phyloP scores from a whole-genome alignment of 2,113 vertebrate genomes.

The Ciconia stormi region DNA sequence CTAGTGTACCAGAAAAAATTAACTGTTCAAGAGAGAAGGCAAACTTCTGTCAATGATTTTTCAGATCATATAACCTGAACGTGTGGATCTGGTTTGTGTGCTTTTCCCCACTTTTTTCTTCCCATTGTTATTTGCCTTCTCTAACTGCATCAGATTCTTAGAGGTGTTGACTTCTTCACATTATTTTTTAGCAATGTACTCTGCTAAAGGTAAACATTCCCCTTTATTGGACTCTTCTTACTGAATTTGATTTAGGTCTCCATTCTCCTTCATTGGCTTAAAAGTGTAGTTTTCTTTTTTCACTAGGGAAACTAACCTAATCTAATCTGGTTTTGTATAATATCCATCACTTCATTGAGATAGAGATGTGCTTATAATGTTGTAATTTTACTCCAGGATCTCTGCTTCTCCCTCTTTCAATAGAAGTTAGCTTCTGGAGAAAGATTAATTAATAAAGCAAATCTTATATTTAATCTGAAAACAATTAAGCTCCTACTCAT shows the following conservation, averaged over 20 bases:
- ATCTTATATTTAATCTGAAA: not conserved
- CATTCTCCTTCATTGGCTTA: not conserved
- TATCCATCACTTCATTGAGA: not conserved
- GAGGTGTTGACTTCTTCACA: not conserved
- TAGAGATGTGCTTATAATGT: not conserved
- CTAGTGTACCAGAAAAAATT: not conserved
- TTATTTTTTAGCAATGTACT: not conserved
- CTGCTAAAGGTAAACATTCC: not conserved
- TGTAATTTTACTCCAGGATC: not conserved
- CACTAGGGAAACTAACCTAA: not conserved
- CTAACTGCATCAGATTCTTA: not conserved
- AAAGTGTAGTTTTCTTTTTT: not conserved
- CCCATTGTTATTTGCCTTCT: not conserved
- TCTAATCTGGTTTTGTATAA: not conserved
- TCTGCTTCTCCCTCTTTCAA: not conserved
- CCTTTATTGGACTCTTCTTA: not conserved
- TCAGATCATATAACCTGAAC: not conserved
- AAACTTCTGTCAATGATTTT: not conserved
- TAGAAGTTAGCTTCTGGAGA: not conserved
- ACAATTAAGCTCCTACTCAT: not conserved
- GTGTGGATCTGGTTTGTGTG: not conserved
- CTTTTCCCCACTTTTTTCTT: not conserved
- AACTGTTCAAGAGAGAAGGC: not conserved
- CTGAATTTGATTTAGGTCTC: not conserved
- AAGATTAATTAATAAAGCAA: not conserved